Evolutionary conservation across 2,797 vertebrate species (phyloP).

Genomic region (Apogon hyalosoma): DNA sequence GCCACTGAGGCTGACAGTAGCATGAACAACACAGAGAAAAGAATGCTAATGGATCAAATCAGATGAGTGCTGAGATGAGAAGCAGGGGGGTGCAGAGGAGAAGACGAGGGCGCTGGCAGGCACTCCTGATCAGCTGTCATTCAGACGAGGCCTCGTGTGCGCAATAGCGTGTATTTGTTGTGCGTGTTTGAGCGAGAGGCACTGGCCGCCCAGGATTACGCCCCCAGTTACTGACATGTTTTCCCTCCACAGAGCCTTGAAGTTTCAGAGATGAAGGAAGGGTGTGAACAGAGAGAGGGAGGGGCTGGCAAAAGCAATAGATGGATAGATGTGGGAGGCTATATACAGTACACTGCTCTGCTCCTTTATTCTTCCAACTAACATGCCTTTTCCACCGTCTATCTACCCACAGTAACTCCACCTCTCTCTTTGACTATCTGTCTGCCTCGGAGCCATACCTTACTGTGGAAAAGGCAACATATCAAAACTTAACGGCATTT

Average conservation of each 20-base stretch:
- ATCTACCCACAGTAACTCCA: constrained; percentile 60
- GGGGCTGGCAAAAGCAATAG: constrained; percentile 67
- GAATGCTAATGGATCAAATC: constrained; percentile 83
- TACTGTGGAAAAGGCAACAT: constrained; percentile 79
- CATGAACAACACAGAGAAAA: constrained; percentile 75
- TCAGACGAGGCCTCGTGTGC: constrained; percentile 63
- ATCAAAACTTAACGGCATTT: constrained; percentile 81
- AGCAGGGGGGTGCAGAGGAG: constrained; percentile 34
- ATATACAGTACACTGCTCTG: constrained; percentile 63
- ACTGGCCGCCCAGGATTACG: constrained; percentile 81
- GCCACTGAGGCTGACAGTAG: constrained; percentile 77
- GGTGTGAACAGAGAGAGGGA: constrained; percentile 63
- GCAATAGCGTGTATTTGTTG: constrained; percentile 69
- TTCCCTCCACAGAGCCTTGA: constrained; percentile 79
- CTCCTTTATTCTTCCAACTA: constrained; percentile 72
- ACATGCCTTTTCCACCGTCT: constrained; percentile 64
- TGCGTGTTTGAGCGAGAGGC: constrained; percentile 67
- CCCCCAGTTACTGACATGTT: constrained; percentile 82
- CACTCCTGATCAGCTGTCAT: constrained; percentile 81
- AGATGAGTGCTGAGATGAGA: constrained; percentile 80
- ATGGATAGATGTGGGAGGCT: constrained; percentile 77
- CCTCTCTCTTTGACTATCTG: constrained; percentile 73
- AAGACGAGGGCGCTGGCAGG: constrained; percentile 64
- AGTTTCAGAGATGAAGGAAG: constrained; percentile 79
- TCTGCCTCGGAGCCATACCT: constrained; percentile 75